phyloP scores from a whole-genome alignment of 2,888 invertebrate genomes.

The Hydraecia micacea region DNA sequence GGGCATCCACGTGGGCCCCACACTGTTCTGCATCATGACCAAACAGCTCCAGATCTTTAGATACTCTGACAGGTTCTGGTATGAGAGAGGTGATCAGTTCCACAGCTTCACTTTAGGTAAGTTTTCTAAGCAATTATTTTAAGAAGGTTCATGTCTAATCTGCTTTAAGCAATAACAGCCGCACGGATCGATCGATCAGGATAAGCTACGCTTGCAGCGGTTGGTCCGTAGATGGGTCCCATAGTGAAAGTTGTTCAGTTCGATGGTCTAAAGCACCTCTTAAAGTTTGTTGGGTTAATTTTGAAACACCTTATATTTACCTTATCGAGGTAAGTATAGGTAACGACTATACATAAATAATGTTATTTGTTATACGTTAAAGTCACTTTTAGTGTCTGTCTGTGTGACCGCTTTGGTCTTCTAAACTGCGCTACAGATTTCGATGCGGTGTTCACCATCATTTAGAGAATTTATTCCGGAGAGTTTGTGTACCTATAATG shows the following conservation, averaged over 20 bases:
- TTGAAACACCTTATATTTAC: no score
- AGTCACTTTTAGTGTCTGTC: background rate
- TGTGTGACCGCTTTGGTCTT: background rate
- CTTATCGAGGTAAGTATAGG: no score
- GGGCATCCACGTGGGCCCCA: slow-evolving; percentile 77
- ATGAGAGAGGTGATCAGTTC: slow-evolving; percentile 81
- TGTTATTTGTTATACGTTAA: no score
- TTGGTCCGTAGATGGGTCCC: no score
- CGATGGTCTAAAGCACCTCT: no score
- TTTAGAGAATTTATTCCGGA: background rate
- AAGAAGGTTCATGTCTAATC: background rate
- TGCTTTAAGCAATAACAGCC: background rate
- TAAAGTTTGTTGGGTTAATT: no score
- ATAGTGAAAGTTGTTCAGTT: no score
- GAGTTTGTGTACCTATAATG: no score
- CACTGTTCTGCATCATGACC: slow-evolving; percentile 80
- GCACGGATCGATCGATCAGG: no score
- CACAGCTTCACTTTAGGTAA: slow-evolving; percentile 80
- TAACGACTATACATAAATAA: no score
- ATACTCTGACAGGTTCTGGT: slow-evolving; percentile 82
- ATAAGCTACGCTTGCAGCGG: no score
- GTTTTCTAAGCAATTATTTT: slow-evolving; percentile 42
- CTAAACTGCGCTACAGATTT: background rate
- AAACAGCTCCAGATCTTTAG: slow-evolving; percentile 78
- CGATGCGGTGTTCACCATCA: background rate